phyloP scores from a whole-genome alignment of 2,797 vertebrate species.

The Harpagifer antarcticus region DNA sequence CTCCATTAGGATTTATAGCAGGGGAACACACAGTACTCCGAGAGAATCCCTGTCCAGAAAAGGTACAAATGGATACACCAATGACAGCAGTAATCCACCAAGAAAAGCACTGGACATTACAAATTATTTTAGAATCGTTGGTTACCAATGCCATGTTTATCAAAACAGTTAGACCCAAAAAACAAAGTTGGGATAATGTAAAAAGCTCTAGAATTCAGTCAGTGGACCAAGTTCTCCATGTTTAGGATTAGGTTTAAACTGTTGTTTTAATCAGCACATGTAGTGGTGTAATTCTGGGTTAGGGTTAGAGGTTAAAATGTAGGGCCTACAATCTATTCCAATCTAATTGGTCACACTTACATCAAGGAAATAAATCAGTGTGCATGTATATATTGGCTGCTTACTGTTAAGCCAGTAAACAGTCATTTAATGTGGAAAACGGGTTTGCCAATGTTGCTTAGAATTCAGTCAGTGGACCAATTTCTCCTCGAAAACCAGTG shows the following conservation, averaged over 20 bases:
- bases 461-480: too few species aligned
- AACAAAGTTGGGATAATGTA: slow-evolving; percentile 35
- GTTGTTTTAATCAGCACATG: too few species aligned
- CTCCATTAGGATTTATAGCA: slow-evolving; percentile 79
- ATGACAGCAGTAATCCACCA: slow-evolving; percentile 58
- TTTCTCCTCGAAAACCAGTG: slow-evolving; percentile 6
- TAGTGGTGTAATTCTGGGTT: too few species aligned
- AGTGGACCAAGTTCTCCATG: background rate
- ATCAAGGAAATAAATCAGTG: too few species aligned
- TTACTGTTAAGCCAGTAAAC: too few species aligned
- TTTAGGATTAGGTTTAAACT: too few species aligned
- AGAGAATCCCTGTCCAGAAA: slow-evolving; percentile 67
- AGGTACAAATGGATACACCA: slow-evolving; percentile 63
- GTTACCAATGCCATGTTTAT: slow-evolving; percentile 49
- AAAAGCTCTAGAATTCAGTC: slow-evolving; percentile 14
- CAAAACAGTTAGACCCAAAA: slow-evolving; percentile 44
- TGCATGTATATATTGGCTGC: too few species aligned
- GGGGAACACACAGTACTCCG: slow-evolving; percentile 78
- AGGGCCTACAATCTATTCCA: too few species aligned
- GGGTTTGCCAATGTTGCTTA: too few species aligned
- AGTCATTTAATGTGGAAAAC: too few species aligned
- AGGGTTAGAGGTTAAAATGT: too few species aligned
- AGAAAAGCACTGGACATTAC: slow-evolving; percentile 41
- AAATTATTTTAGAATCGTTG: slow-evolving; percentile 42
- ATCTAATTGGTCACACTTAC: too few species aligned